Conservation (phyloP, 2,888 invertebrate genomes). For the Diploptera punctata region DNA sequence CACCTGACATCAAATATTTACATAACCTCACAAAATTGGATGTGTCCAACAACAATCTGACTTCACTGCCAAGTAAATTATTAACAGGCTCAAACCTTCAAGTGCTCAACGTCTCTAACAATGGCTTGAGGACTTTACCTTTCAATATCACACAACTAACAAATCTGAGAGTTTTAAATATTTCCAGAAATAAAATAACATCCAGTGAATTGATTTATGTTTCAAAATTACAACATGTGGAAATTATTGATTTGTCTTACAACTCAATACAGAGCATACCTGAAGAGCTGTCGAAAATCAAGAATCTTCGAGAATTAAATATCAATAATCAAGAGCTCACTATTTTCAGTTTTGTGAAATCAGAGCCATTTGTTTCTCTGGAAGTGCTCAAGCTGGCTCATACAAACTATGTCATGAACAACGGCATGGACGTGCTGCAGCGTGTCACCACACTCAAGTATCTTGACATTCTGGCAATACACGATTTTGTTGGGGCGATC, state of each 20-base stretch:
- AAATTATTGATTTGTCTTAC: neutral
- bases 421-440: neutral
- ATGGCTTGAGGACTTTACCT: neutral
- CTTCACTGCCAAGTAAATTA: neutral
- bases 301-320: neutral
- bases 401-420: neutral
- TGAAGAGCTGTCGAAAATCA: neutral
- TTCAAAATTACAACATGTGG: neutral
- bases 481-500: neutral
- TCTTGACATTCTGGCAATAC: neutral
- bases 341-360: neutral
- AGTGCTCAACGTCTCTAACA: neutral
- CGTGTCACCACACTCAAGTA: neutral
- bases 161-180: neutral
- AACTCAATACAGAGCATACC: neutral
- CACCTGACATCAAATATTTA: neutral
- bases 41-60: neutral
- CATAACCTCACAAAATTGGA: neutral
- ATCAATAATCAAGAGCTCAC: neutral
- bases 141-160: neutral
- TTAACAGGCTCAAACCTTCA: neutral
- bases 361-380: neutral
- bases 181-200: neutral
- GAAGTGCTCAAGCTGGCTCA: neutral
- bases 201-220: neutral